Conservation (phyloP, 2,113 vertebrate genomes). For the Thalassoma bifasciatum region DNA sequence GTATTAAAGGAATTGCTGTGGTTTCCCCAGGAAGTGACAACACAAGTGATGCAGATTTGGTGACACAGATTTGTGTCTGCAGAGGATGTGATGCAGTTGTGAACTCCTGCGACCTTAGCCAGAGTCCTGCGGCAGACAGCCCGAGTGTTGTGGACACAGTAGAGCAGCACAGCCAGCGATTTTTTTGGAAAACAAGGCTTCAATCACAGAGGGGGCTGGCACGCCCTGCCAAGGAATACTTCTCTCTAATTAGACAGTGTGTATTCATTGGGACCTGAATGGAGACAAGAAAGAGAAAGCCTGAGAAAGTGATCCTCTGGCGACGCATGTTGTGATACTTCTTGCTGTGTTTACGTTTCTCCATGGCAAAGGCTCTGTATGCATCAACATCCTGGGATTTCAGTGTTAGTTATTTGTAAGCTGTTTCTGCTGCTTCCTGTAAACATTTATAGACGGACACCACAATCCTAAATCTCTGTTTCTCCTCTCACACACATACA, state of each 20-base stretch:
- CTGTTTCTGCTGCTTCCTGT: not conserved
- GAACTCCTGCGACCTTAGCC: conserved; percentile 74
- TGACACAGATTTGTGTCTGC: conserved; percentile 46
- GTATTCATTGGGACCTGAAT: conserved; percentile 54
- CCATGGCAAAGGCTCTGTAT: conserved; percentile 37
- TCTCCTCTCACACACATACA: conserved; percentile 12
- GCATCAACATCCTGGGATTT: conserved; percentile 22
- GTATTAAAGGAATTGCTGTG: conserved; percentile 15
- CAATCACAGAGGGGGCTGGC: conserved; percentile 50
- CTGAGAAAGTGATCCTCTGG: conserved; percentile 49
- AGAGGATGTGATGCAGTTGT: conserved; percentile 82
- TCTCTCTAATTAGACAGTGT: conserved; percentile 70
- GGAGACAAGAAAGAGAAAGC: conserved; percentile 47
- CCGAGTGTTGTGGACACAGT: conserved; percentile 57
- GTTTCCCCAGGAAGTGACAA: conserved; percentile 45
- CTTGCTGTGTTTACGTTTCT: conserved; percentile 26
- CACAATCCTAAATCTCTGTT: not conserved
- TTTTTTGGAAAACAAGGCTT: conserved; percentile 61
- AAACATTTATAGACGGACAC: conserved; percentile 31
- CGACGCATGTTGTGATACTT: conserved; percentile 40
- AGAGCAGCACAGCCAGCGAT: conserved; percentile 68
- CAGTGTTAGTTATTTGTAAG: conserved; percentile 28
- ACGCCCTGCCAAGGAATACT: conserved; percentile 59
- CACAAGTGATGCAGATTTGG: conserved; percentile 35
- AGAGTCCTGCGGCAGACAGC: conserved; percentile 64